Evolutionary conservation across 1,140 invertebrate genomes (phyloP).

Genomic region (Euura saliciscinereae): DNA sequence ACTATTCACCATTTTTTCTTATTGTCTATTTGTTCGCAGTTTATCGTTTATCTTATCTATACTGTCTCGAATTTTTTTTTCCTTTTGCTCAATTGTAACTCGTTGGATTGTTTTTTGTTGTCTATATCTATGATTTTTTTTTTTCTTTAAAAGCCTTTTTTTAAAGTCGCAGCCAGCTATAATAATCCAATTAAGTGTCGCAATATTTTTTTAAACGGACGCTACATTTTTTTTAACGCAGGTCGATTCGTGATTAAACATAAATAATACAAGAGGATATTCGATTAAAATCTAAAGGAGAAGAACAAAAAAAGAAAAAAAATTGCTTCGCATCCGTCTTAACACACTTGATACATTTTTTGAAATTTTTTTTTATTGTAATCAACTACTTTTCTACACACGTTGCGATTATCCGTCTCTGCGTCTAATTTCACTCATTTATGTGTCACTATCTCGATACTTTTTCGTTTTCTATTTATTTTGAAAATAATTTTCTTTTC

Average conservation of each 20-base stretch:
- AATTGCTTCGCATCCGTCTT: conserved; percentile 2
- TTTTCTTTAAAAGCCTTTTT: no score
- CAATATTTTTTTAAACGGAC: no score
- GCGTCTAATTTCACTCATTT: no score
- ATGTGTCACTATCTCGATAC: neutral
- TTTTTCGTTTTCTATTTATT: neutral
- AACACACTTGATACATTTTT: neutral
- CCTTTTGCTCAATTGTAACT: conserved; percentile 20
- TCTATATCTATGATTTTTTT: no score
- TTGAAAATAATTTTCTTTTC: neutral
- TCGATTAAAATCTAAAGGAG: neutral
- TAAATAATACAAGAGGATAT: no score
- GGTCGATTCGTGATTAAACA: no score
- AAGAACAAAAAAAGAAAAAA: neutral
- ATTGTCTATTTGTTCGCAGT: neutral
- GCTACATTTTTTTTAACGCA: no score
- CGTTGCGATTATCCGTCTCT: no score
- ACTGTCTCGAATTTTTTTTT: conserved; percentile 18
- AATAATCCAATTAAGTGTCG: no score
- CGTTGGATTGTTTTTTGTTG: neutral
- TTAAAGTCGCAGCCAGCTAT: no score
- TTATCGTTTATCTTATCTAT: neutral
- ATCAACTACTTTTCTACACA: neutral
- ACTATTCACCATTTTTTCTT: conserved; percentile 15
- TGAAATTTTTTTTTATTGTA: conserved; percentile 15